Conservation (phyloP, 2,113 vertebrate species). For the Athene cunicularia region DNA sequence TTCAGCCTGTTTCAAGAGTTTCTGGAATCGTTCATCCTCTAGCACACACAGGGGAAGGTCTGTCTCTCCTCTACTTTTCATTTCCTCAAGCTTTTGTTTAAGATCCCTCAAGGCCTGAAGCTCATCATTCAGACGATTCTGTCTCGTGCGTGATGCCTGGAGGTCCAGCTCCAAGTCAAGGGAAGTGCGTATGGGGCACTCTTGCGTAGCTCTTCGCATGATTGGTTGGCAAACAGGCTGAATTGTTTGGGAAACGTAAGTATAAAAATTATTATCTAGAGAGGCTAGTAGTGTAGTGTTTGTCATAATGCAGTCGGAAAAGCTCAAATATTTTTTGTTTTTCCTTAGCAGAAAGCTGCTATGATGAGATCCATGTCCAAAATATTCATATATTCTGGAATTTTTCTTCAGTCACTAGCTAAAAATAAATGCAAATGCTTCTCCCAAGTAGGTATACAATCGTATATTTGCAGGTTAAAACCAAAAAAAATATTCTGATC, state of each 20-base stretch:
- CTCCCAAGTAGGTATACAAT: not conserved
- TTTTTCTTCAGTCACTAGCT: not conserved
- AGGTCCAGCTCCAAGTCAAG: slow-evolving; percentile 88
- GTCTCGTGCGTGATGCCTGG: slow-evolving; percentile 81
- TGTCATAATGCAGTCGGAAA: not conserved
- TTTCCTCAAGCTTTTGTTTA: slow-evolving; percentile 78
- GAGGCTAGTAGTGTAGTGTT: not conserved
- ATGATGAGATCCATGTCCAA: not conserved
- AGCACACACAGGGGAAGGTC: slow-evolving; percentile 75
- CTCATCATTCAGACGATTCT: slow-evolving; percentile 83
- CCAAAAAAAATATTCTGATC: not conserved
- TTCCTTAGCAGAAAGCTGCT: not conserved
- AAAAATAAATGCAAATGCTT: not conserved
- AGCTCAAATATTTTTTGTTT: not conserved
- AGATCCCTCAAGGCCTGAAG: slow-evolving; percentile 79
- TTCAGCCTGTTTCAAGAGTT: slow-evolving; percentile 81
- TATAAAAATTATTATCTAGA: not conserved
- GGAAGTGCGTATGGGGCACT: slow-evolving; percentile 76
- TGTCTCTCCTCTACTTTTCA: slow-evolving; percentile 77
- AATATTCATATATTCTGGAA: not conserved
- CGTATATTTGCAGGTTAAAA: not conserved
- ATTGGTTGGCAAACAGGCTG: slow-evolving; percentile 78
- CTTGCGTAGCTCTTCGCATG: slow-evolving; percentile 53
- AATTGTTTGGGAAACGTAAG: not conserved
- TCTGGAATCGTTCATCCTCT: slow-evolving; percentile 82